Evolutionary conservation across 2,888 invertebrate genomes (phyloP).

Genomic region (Acronicta psi): DNA sequence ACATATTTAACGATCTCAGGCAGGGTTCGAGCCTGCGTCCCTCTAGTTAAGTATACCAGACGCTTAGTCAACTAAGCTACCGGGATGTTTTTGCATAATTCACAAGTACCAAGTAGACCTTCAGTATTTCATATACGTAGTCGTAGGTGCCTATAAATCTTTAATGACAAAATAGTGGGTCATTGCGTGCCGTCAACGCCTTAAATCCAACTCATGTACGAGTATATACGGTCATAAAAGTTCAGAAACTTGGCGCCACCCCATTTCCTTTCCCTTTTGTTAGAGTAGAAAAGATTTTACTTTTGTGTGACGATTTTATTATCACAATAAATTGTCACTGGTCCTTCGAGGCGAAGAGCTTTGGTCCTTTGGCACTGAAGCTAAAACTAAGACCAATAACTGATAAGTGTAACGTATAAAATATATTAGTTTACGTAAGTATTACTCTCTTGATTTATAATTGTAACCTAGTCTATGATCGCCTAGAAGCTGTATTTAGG

Average conservation of each 20-base stretch:
- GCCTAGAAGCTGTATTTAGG: too few species aligned
- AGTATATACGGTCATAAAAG: not conserved
- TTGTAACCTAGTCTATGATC: too few species aligned
- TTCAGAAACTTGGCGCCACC: slow-evolving; percentile 3
- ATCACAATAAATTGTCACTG: slow-evolving; percentile 5
- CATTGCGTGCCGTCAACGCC: not conserved
- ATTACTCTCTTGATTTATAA: too few species aligned
- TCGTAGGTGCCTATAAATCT: not conserved
- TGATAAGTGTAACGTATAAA: too few species aligned
- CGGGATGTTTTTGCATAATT: too few species aligned
- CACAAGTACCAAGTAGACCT: too few species aligned
- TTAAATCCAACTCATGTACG: slow-evolving; percentile 7
- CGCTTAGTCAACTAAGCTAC: too few species aligned
- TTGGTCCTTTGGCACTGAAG: not conserved
- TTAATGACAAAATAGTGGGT: not conserved
- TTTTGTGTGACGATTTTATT: slow-evolving; percentile 18
- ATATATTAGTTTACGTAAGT: not conserved
- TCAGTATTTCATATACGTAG: too few species aligned
- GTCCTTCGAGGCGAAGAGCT: slow-evolving; percentile 3
- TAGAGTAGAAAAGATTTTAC: slow-evolving; percentile 19
- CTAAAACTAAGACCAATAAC: too few species aligned
- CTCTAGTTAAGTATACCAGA: too few species aligned
- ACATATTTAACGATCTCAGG: too few species aligned
- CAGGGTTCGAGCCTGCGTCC: too few species aligned
- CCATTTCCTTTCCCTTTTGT: slow-evolving; percentile 8